Base-by-base conservation (phyloP, 2,113 vertebrate species). In the Columba janthina region DNA sequence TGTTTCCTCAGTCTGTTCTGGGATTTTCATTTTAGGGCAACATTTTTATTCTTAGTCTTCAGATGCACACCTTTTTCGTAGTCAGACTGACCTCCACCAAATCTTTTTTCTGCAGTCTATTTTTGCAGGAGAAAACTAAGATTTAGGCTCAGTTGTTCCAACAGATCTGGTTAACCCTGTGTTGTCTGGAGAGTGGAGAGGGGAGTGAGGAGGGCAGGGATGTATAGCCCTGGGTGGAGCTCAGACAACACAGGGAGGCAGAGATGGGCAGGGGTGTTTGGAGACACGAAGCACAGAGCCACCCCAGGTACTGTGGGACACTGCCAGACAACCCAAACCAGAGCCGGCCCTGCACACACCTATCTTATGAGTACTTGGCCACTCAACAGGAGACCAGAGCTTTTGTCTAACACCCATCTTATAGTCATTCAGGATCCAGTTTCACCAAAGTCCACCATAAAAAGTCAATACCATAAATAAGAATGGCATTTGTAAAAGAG, bases 311-410 rank as follows among this genome's bases (percentile, higher is more conserved):
- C 61, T 38, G 7, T 2, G 2, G 28, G 21, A 12, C 19, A 36
- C 13, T 16, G 32, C 10, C 51, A 70, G n/a, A 18, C 26, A 9
- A 16, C 19, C 48, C 18, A 11, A 67, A 56, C 12, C 6, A 0
- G 40, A 77, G 26, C 9, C 1, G 1, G 7, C 10, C 12, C 50
- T 48, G 40, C 32, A n/a, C 19, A n/a, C 6, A 6, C 34, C 17
- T 36, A 20, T 4, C 8, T 28, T 2, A 0, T 17, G 69, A 62
- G 15, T 15, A 32, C 11, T 3, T 10, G 28, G 24, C 10, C 12
- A 48, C 10, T 15, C 9, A 4, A 18, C 8, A 74, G 48, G 29
- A 85, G 12, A 34, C 5, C 4, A 71, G 44, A 84, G 38, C 17
- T 51, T 60, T 75, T 87, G 53, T 28, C 38, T 15, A 8, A 38